phyloP scores from a whole-genome alignment of 1,140 invertebrate genomes.

The Babylonia areolata region DNA sequence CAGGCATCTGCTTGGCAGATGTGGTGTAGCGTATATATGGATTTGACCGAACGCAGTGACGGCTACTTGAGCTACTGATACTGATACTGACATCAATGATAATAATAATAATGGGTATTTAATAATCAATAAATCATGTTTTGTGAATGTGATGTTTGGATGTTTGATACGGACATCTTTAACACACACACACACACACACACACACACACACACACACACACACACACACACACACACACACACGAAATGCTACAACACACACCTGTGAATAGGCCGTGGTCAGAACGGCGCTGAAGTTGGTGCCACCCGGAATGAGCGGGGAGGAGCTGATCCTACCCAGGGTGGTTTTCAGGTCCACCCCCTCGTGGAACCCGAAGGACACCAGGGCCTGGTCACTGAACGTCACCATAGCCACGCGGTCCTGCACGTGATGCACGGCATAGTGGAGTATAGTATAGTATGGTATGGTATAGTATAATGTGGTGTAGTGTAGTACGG shows the following conservation, averaged over 20 bases:
- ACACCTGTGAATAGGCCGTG: slow-evolving; percentile 4
- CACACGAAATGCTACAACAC: not conserved
- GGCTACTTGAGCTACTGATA: no score
- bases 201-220: slow-evolving; percentile 5
- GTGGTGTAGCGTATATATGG: no score
- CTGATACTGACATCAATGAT: no score
- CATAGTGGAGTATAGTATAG: no score
- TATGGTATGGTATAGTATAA: no score
- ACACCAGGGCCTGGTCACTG: slow-evolving; percentile 43
- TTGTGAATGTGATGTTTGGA: no score
- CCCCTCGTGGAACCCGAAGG: slow-evolving; percentile 57
- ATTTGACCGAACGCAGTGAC: no score
- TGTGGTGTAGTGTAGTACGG: no score
- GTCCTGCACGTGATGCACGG: slow-evolving; percentile 29
- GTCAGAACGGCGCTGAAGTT: slow-evolving; percentile 32
- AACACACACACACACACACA: slow-evolving; percentile 25
- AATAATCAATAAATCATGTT: no score
- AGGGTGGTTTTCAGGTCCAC: slow-evolving; percentile 36
- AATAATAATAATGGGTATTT: not conserved
- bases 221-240: slow-evolving; percentile 11
- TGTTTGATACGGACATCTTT: no score
- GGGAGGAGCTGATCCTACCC: slow-evolving; percentile 46
- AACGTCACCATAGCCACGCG: slow-evolving; percentile 61
- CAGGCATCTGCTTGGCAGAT: no score
- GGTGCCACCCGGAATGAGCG: slow-evolving; percentile 53